These are phyloP conservation scores for Musca vetustissima DNA, from an alignment of 1,140 invertebrate species.

Conservation along the genomic window DNA sequence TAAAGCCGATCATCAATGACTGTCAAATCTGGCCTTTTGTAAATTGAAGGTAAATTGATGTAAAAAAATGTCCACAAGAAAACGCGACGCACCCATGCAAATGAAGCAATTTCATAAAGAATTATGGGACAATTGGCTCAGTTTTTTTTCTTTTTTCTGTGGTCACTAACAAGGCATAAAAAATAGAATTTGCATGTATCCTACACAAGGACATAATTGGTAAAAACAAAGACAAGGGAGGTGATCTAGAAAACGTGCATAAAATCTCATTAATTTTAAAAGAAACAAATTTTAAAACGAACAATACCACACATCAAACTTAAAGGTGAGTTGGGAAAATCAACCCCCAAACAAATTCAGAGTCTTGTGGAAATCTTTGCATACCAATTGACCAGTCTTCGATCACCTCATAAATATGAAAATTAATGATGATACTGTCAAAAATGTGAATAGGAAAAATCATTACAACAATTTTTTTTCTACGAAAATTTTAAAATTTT, in stretches of 20 bases:
- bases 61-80: background rate
- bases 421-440: background rate
- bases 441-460: no score
- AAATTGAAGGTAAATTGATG: constrained; percentile 4
- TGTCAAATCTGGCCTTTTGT: background rate
- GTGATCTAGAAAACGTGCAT: background rate
- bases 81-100: background rate
- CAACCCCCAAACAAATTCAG: no score
- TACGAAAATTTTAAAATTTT: no score
- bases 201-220: no score
- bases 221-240: background rate
- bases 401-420: constrained; percentile 4
- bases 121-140: background rate
- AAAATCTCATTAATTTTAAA: constrained; percentile 17
- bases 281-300: background rate
- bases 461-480: no score
- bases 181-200: no score
- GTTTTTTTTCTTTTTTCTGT: no score
- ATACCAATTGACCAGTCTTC: background rate
- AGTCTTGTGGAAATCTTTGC: no score
- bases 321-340: no score
- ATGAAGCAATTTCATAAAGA: constrained; percentile 21
- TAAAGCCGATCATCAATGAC: background rate
- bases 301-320: background rate
- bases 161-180: no score